Conservation (phyloP, 2,888 invertebrate genomes). For the Psylliodes chrysocephalus region DNA sequence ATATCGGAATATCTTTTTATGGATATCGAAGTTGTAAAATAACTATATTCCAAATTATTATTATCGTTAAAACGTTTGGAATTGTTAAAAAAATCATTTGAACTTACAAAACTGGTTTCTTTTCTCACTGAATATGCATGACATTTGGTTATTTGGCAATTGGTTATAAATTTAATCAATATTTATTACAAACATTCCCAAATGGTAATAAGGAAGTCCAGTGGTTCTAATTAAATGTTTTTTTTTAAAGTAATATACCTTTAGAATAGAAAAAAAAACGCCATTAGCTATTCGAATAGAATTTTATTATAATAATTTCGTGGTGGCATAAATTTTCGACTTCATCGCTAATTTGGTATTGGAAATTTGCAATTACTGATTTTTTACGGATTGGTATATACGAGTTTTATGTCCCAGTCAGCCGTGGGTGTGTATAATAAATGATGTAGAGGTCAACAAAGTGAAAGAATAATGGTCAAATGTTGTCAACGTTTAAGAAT, state of each 20-base stretch:
- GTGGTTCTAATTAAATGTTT: constrained; percentile 16
- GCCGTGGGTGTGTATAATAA: no score
- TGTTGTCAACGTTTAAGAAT: no score
- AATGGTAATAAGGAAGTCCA: constrained; percentile 34
- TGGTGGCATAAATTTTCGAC: no score
- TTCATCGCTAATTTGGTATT: no score
- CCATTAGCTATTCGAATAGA: constrained; percentile 1
- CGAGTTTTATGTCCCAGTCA: no score
- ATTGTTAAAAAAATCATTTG: constrained; percentile 19
- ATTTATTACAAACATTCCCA: constrained; percentile 33
- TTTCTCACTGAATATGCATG: constrained; percentile 36
- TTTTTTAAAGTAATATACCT: not conserved
- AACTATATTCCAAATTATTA: constrained; percentile 9
- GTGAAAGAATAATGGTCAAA: no score
- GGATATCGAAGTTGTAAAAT: constrained; percentile 14
- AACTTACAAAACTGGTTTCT: constrained; percentile 30
- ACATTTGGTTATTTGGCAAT: constrained; percentile 31
- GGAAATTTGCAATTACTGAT: constrained; percentile 6
- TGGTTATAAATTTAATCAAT: constrained; percentile 25
- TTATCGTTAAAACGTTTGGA: constrained; percentile 1
- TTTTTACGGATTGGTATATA: no score
- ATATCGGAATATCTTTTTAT: constrained; percentile 15
- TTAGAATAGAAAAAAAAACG: not conserved
- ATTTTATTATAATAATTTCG: constrained; percentile 1
- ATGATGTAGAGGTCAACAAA: no score